These are phyloP conservation scores for Pachyseris speciosa DNA, from an alignment of 64 coral and sea anemone genomes.

Conservation along the genomic window DNA sequence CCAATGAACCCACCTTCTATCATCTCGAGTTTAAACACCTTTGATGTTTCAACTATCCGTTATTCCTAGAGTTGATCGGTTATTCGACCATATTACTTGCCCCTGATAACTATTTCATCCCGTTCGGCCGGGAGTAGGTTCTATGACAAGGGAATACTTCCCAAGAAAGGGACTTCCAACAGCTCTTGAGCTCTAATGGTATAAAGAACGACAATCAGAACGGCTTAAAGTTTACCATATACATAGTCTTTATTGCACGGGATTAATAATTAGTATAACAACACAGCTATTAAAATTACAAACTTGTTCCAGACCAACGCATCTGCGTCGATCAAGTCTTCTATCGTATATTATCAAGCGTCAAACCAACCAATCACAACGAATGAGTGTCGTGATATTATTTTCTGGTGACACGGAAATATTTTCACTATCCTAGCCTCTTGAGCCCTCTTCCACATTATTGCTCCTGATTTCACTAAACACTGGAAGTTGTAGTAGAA, in stretches of 20 bases:
- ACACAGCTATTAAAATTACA: slow-evolving; percentile 25
- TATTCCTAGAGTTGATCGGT: too few relatives aligned
- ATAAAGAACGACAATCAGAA: too few relatives aligned
- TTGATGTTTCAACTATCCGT: too few relatives aligned
- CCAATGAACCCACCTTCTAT: too few relatives aligned
- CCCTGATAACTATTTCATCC: too few relatives aligned
- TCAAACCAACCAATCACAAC: neutral
- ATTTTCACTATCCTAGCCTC: neutral
- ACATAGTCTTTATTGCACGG: slow-evolving; percentile 1
- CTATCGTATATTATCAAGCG: neutral
- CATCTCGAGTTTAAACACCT: too few relatives aligned
- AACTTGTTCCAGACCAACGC: neutral
- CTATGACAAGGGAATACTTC: too few relatives aligned
- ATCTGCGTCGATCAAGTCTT: neutral
- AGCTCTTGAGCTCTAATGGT: too few relatives aligned
- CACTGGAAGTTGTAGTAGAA: neutral
- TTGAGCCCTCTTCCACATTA: neutral
- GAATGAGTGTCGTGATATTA: neutral
- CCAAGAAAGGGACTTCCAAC: too few relatives aligned
- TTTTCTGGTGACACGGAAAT: neutral
- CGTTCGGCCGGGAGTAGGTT: too few relatives aligned
- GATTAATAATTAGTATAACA: neutral
- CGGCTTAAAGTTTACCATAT: too few relatives aligned
- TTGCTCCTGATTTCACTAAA: neutral
- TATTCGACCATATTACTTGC: too few relatives aligned